These are phyloP conservation scores for Parauchenoglanis ngamensis DNA, from an alignment of 2,797 vertebrate genomes.

Conservation along the genomic window DNA sequence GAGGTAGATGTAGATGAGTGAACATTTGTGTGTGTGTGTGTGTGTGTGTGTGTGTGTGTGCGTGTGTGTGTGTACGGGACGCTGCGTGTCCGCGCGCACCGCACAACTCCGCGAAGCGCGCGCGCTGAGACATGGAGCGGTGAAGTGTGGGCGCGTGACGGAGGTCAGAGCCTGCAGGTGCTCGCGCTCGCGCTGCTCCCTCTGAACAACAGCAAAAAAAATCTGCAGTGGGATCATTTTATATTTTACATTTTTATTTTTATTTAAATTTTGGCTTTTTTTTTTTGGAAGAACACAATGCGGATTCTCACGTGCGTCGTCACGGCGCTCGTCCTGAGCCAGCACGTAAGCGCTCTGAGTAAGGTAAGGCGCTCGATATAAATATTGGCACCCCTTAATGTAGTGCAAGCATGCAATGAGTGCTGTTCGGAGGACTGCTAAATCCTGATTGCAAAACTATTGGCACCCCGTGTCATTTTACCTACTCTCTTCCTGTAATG, in stretches of 20 bases:
- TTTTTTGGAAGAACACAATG: constrained; percentile 30
- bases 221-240: neutral
- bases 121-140: constrained; percentile 8
- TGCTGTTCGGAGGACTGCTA: neutral
- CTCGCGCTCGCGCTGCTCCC: constrained; percentile 7
- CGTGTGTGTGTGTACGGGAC: neutral
- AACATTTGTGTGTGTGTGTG: neutral
- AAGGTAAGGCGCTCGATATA: constrained; percentile 43
- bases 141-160: neutral
- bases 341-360: constrained; percentile 37
- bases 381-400: neutral
- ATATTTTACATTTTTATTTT: neutral
- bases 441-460: neutral
- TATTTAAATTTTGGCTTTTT: no score
- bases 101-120: neutral
- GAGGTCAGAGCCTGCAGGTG: constrained; percentile 6
- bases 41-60: neutral
- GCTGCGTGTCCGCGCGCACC: neutral
- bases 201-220: constrained; percentile 1
- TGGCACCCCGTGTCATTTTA: neutral
- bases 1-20: no score
- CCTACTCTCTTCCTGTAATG: neutral
- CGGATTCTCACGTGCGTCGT: constrained; percentile 45
- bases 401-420: neutral
- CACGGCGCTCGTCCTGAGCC: constrained; percentile 33